These are phyloP conservation scores for Semaprochilodus insignis DNA, from an alignment of 2,797 vertebrate species.

Conservation along the genomic window DNA sequence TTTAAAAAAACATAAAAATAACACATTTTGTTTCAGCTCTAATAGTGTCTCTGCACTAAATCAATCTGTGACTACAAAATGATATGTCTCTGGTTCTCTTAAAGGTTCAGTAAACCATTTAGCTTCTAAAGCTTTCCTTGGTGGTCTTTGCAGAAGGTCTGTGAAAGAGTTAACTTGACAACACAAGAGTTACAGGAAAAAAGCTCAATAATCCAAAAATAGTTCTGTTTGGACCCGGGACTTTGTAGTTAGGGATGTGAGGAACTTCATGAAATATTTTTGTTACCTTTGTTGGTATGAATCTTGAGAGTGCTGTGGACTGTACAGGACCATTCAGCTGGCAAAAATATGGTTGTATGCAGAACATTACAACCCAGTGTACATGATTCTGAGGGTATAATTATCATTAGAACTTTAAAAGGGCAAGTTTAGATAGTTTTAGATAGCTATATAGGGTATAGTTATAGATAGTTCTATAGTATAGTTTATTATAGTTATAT, in stretches of 20 bases:
- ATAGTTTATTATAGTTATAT: no score
- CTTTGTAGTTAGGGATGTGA: neutral
- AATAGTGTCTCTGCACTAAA: no score
- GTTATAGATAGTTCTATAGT: no score
- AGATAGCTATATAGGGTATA: no score
- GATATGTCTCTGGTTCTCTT: neutral
- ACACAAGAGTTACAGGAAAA: neutral
- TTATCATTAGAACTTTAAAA: neutral
- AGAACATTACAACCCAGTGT: neutral
- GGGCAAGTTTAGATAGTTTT: no score
- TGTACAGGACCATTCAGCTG: neutral
- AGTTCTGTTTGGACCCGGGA: neutral
- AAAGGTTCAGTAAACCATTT: neutral
- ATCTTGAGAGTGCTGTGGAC: neutral
- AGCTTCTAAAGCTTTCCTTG: neutral
- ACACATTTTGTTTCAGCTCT: no score
- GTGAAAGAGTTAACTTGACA: neutral
- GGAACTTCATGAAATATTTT: neutral
- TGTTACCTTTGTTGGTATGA: neutral
- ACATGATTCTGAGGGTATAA: neutral
- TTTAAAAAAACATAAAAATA: no score
- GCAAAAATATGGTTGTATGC: neutral
- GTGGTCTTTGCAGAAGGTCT: neutral
- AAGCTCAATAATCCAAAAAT: slow-evolving; percentile 5
- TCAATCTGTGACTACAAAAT: no score